phyloP scores from a whole-genome alignment of 1,140 invertebrate genomes.

The Drosophila erecta region DNA sequence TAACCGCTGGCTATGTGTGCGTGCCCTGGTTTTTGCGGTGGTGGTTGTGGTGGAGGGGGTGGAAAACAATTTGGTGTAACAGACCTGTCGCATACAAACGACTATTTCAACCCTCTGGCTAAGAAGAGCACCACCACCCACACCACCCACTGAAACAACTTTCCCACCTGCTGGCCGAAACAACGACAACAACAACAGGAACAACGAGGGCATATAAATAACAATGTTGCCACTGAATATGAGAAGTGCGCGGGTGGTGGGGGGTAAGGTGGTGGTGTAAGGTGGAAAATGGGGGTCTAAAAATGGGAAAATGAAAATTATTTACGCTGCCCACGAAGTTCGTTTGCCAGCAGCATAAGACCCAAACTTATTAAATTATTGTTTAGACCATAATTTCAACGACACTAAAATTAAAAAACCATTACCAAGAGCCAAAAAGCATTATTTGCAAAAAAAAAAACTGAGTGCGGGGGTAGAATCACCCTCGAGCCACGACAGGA shows the following conservation, averaged over 20 bases:
- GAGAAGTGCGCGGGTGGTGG: background rate
- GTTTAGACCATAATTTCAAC: conserved; percentile 80
- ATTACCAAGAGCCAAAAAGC: conserved; percentile 61
- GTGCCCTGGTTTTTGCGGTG: conserved; percentile 9
- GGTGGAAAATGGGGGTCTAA: background rate
- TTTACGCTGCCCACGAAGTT: conserved; percentile 60
- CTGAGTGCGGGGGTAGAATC: background rate
- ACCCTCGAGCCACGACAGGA: conserved; percentile 39
- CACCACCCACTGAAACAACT: conserved; percentile 26
- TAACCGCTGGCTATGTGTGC: conserved; percentile 60
- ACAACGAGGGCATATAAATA: conserved; percentile 64
- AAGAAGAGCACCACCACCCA: conserved; percentile 4
- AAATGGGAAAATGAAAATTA: conserved; percentile 62
- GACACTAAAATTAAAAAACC: conserved; percentile 83
- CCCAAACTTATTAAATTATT: conserved; percentile 83
- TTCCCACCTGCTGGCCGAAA: conserved; percentile 64
- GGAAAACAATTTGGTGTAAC: conserved; percentile 62
- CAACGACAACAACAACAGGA: conserved; percentile 44
- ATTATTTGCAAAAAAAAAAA: conserved; percentile 64
- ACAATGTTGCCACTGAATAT: conserved; percentile 68
- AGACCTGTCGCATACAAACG: conserved; percentile 53
- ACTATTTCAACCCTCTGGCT: conserved; percentile 43
- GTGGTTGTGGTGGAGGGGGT: background rate
- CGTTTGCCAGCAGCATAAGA: conserved; percentile 61
- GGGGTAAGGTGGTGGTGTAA: too few species aligned